Evolutionary conservation across 1,140 invertebrate genomes (phyloP).

Genomic region (Drosophila willistoni): DNA sequence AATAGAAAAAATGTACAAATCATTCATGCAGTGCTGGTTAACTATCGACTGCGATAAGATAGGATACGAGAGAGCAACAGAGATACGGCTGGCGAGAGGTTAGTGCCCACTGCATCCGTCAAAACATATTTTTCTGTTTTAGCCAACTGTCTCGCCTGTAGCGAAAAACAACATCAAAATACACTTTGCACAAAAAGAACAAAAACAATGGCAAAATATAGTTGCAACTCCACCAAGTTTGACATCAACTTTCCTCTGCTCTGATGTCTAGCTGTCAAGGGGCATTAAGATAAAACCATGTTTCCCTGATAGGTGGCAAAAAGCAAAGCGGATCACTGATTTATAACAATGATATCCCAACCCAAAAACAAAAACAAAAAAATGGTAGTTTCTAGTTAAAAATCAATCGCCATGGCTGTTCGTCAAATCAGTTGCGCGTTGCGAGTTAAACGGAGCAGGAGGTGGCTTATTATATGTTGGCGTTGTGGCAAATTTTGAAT

Average conservation of each 20-base stretch:
- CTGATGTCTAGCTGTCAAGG: conserved; percentile 69
- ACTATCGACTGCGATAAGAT: conserved; percentile 44
- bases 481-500: neutral
- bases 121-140: neutral
- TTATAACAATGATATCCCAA: conserved; percentile 63
- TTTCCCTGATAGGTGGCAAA: conserved; percentile 46
- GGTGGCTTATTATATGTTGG: conserved; percentile 26
- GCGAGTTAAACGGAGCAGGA: conserved; percentile 39
- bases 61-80: conserved; percentile 5
- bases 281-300: conserved; percentile 73
- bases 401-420: conserved; percentile 49
- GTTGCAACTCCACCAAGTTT: conserved; percentile 31
- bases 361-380: conserved; percentile 11
- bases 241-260: conserved; percentile 15
- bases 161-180: conserved; percentile 49
- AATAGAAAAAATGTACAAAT: conserved; percentile 48
- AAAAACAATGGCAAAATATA: no score
- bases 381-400: conserved; percentile 53
- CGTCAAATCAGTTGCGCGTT: conserved; percentile 54
- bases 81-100: neutral
- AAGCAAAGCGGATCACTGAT: conserved; percentile 64
- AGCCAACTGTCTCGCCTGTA: neutral
- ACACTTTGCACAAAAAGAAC: conserved; percentile 48
- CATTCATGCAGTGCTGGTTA: conserved; percentile 6
- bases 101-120: conserved; percentile 8